A percentile compares a stretch with the other conserved stretches of the same genome.
These are phyloP conservation scores for Serilophus lunatus DNA, from an alignment of 2,113 vertebrate genomes.

Conservation along the genomic window DNA sequence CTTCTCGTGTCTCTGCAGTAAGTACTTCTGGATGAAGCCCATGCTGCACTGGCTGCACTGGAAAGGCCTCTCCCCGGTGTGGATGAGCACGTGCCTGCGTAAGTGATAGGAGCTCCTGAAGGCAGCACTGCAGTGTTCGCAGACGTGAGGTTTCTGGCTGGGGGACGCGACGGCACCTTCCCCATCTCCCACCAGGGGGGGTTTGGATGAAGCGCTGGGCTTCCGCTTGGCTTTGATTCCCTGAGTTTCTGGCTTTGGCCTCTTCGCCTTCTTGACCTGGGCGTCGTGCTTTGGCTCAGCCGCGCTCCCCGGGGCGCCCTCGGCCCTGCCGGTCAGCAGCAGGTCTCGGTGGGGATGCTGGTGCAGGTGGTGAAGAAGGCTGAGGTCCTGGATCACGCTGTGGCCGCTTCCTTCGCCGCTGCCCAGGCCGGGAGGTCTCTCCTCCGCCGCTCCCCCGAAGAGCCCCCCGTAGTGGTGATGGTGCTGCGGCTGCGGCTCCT, in stretches of 20 bases:
- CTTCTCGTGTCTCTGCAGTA: slow-evolving; percentile 95
- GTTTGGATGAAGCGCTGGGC: slow-evolving; percentile 79
- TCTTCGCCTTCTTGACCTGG: slow-evolving; percentile 86
- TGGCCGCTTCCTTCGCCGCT: slow-evolving; percentile 80
- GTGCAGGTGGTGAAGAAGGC: slow-evolving; percentile 77
- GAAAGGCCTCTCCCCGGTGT: slow-evolving; percentile 98
- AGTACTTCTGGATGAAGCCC: slow-evolving; percentile 99
- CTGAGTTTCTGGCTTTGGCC: slow-evolving; percentile 90
- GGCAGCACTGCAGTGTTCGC: slow-evolving; percentile 96
- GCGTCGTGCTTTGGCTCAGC: slow-evolving; percentile 83
- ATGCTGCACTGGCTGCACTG: slow-evolving; percentile 99
- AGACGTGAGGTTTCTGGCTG: slow-evolving; percentile 96
- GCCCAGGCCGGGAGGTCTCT: slow-evolving; percentile 77
- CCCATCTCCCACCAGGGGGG: slow-evolving; percentile 84
- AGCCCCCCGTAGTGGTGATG: slow-evolving; percentile 74
- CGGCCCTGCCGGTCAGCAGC: slow-evolving; percentile 60
- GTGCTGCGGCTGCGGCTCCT: slow-evolving; percentile 71
- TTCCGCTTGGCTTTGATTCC: slow-evolving; percentile 93
- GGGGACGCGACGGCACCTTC: slow-evolving; percentile 87
- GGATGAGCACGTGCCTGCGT: slow-evolving; percentile 96
- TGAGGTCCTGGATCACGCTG: slow-evolving; percentile 90
- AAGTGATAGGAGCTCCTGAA: slow-evolving; percentile 98
- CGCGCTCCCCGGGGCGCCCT: slow-evolving; percentile 47
- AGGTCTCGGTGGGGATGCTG: slow-evolving; percentile 73
- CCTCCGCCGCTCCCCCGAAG: slow-evolving; percentile 75